A percentile compares a stretch with the other conserved stretches of the same genome.
phyloP scores from a whole-genome alignment of 2,888 invertebrate genomes.

The Pollenia amentaria region DNA sequence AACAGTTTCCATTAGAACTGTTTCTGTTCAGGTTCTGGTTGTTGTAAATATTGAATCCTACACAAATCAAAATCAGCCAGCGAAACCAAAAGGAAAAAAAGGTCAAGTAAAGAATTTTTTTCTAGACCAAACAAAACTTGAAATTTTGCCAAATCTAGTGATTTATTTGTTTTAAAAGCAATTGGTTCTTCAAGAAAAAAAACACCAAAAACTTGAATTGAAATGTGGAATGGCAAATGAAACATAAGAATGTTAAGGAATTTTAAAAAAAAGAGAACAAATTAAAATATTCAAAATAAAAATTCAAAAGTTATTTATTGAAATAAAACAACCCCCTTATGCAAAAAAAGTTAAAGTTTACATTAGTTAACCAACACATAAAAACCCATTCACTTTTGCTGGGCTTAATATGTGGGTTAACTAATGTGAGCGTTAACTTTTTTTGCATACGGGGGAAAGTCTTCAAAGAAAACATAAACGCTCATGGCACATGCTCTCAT shows the following conservation, averaged over 20 bases:
- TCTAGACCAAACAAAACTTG: slow-evolving; percentile 43
- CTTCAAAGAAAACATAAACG: neutral
- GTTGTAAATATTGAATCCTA: slow-evolving; percentile 35
- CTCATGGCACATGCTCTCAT: no score
- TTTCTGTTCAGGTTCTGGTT: slow-evolving; percentile 1
- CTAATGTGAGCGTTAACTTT: no score
- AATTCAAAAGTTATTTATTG: slow-evolving; percentile 18
- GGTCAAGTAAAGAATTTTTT: slow-evolving; percentile 57
- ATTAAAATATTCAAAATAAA: neutral
- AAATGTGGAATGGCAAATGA: slow-evolving; percentile 28
- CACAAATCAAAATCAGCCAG: slow-evolving; percentile 60
- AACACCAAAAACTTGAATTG: neutral
- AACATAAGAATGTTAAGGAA: neutral
- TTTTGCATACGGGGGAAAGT: no score
- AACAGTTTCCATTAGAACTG: slow-evolving; percentile 1
- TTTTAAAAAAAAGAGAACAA: neutral
- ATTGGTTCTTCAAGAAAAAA: slow-evolving; percentile 13
- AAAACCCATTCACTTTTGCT: no score
- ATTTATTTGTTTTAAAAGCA: slow-evolving; percentile 68
- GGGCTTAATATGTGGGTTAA: no score
- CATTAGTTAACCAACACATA: no score
- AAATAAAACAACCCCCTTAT: no score
- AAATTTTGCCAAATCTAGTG: slow-evolving; percentile 64
- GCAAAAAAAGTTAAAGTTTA: no score
- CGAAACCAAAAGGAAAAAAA: slow-evolving; percentile 41